Conservation (phyloP, 1,140 invertebrate species). For the Pectinophora gossypiella region DNA sequence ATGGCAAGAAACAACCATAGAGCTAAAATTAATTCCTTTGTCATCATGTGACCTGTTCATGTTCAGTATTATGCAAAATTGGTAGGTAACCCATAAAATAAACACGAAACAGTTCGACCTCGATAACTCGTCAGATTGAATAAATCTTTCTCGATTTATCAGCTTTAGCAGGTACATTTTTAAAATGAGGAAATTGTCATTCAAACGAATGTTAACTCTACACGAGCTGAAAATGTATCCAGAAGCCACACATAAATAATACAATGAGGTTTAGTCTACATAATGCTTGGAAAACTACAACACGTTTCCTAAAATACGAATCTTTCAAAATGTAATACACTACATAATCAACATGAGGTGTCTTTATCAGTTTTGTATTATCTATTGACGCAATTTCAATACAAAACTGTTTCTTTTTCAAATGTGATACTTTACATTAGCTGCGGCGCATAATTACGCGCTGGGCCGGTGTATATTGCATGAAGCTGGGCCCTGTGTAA, state of each 20-base stretch:
- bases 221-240: conserved; percentile 67
- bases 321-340: no score
- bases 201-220: conserved; percentile 68
- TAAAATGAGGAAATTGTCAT: conserved; percentile 67
- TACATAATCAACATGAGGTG: no score
- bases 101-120: conserved; percentile 45
- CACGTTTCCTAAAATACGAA: neutral
- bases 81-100: conserved; percentile 55
- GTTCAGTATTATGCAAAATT: conserved; percentile 43
- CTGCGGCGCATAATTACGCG: no score
- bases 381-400: no score
- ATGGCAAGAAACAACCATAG: conserved; percentile 24
- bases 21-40: conserved; percentile 33
- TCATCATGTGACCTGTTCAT: conserved; percentile 30
- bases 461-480: neutral
- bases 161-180: conserved; percentile 66
- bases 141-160: conserved; percentile 64
- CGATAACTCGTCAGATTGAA: conserved; percentile 51
- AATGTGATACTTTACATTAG: no score
- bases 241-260: conserved; percentile 68
- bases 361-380: no score
- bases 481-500: neutral
- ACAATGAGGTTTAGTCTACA: conserved; percentile 43
- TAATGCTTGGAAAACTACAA: conserved; percentile 54
- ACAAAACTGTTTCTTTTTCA: no score